These are phyloP conservation scores for Drosophila meridiana DNA, from an alignment of 2,888 invertebrate species.

Conservation along the genomic window DNA sequence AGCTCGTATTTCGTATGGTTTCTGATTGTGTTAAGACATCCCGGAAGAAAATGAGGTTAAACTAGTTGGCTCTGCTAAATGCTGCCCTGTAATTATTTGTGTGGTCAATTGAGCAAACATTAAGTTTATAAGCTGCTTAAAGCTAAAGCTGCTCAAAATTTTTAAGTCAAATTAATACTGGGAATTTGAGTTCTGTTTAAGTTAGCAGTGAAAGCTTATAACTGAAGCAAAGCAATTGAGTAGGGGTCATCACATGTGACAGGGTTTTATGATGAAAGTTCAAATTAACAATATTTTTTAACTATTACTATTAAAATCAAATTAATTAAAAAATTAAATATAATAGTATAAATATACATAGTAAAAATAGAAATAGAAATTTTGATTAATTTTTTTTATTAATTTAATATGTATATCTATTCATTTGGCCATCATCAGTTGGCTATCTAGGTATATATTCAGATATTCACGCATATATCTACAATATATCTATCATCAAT, in stretches of 20 bases:
- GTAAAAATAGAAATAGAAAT: no score
- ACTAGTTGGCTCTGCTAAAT: background rate
- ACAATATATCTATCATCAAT: background rate
- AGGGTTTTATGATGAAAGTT: background rate
- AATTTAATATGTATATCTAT: background rate
- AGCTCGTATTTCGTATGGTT: conserved; percentile 32
- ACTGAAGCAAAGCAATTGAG: background rate
- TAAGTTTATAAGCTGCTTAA: background rate
- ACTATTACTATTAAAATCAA: no score
- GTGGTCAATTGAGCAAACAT: background rate
- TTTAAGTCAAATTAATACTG: background rate
- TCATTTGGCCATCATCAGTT: background rate
- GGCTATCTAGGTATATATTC: background rate
- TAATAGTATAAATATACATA: background rate
- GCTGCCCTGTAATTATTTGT: conserved; percentile 14
- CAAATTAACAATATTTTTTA: no score
- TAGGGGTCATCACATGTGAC: background rate
- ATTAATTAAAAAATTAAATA: no score
- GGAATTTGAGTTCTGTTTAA: background rate
- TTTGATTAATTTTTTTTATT: background rate
- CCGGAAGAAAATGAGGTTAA: no score
- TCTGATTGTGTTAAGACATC: conserved; percentile 7
- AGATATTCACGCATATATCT: background rate
- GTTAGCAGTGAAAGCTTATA: background rate
- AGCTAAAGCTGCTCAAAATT: background rate